A percentile compares a stretch with the other conserved stretches of the same genome.
Conservation (phyloP, 2,113 vertebrate genomes). For the Raja brachyura region DNA sequence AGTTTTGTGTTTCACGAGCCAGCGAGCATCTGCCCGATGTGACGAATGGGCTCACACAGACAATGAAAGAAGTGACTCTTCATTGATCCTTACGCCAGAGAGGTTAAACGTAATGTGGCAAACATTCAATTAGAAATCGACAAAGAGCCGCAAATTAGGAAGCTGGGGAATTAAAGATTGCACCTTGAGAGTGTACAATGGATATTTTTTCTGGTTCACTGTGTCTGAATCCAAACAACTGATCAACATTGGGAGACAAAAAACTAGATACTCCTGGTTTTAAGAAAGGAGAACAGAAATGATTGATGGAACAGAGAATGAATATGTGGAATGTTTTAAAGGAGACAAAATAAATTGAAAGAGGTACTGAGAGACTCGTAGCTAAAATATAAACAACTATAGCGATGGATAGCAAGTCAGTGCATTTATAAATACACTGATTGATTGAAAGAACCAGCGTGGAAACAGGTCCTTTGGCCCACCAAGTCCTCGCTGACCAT, state of each 20-base stretch:
- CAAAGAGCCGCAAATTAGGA: neutral
- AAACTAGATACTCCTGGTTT: no score
- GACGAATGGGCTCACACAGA: neutral
- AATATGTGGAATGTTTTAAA: neutral
- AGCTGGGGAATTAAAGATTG: neutral
- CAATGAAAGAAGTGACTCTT: neutral
- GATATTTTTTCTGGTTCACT: neutral
- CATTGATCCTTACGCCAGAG: neutral
- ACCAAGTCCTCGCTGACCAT: no score
- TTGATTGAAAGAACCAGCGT: no score
- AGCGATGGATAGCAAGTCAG: neutral
- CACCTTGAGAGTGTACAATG: neutral
- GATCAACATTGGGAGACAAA: no score
- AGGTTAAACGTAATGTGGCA: neutral
- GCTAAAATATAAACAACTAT: neutral
- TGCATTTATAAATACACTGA: no score
- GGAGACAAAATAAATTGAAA: neutral
- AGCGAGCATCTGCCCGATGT: neutral
- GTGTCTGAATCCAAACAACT: neutral
- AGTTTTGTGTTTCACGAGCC: neutral
- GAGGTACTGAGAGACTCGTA: neutral
- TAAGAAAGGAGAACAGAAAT: no score
- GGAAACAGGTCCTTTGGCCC: no score
- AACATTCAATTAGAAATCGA: neutral
- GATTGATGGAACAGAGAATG: neutral